Conservation (phyloP, 2,113 vertebrate species). For the Malaclemys terrapin region DNA sequence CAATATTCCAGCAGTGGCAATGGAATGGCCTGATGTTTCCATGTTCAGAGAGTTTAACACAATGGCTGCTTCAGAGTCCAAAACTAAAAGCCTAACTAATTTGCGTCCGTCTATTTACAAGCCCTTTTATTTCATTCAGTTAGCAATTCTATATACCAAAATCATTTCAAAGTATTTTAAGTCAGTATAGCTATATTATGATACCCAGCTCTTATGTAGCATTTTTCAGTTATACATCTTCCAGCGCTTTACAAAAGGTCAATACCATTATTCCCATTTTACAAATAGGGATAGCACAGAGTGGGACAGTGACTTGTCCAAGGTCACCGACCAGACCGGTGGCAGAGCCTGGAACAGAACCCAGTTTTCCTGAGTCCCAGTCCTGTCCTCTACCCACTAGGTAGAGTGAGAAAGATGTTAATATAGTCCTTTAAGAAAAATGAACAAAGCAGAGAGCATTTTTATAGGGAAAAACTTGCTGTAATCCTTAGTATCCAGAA, state of each 20-base stretch:
- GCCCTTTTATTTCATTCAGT: not conserved
- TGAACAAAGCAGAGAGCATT: slow-evolving; percentile 2
- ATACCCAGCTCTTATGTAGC: not conserved
- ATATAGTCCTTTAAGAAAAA: slow-evolving; percentile 57
- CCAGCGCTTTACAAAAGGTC: not conserved
- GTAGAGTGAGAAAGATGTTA: not conserved
- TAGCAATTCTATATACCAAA: not conserved
- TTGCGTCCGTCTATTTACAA: not conserved
- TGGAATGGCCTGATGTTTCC: not conserved
- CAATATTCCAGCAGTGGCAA: not conserved
- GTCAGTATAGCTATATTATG: not conserved
- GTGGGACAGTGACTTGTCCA: not conserved
- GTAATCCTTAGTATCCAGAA: slow-evolving; percentile 57
- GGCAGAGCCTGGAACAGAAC: slow-evolving; percentile 52
- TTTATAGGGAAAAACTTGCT: slow-evolving; percentile 37
- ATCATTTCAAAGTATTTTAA: not conserved
- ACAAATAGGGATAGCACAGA: not conserved
- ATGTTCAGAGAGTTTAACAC: not conserved
- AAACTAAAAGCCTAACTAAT: not conserved
- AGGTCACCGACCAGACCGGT: slow-evolving; percentile 40
- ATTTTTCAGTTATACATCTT: not conserved
- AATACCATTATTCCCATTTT: not conserved
- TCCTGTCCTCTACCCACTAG: slow-evolving; percentile 1
- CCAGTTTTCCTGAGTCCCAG: slow-evolving; percentile 36
- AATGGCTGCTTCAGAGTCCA: not conserved